Conservation (phyloP, 2,888 invertebrate species). For the Camponotus fellah region DNA sequence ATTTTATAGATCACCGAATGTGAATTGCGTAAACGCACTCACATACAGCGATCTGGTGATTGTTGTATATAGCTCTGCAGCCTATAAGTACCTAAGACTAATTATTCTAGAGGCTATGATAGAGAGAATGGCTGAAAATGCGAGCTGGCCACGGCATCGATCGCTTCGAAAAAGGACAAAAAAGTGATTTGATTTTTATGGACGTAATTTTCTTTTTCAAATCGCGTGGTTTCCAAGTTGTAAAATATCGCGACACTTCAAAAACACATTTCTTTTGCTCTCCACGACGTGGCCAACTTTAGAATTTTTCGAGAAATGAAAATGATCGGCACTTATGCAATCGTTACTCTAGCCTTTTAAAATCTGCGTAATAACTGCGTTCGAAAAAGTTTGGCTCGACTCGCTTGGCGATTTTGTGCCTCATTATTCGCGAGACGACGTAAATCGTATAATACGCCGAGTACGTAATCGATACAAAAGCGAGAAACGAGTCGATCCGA, state of each 20-base stretch:
- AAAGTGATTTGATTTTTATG: background rate
- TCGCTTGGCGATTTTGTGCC: constrained; percentile 11
- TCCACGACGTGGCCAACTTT: constrained; percentile 17
- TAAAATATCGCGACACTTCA: background rate
- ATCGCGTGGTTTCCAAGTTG: background rate
- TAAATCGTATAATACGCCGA: background rate
- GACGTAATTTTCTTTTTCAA: background rate
- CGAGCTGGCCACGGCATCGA: constrained; percentile 55
- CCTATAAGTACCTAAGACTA: constrained; percentile 71
- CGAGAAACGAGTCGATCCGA: constrained; percentile 37
- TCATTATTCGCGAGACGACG: background rate
- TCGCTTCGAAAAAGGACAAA: background rate
- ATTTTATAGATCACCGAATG: constrained; percentile 62
- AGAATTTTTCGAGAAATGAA: constrained; percentile 57
- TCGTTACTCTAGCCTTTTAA: constrained; percentile 60
- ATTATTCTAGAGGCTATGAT: constrained; percentile 71
- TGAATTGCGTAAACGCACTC: constrained; percentile 44
- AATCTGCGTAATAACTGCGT: constrained; percentile 60
- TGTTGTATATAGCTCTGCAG: constrained; percentile 57
- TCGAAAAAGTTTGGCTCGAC: constrained; percentile 51
- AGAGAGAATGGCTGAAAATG: constrained; percentile 64
- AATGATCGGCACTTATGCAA: constrained; percentile 66
- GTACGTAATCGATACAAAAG: background rate
- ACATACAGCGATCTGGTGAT: constrained; percentile 38
- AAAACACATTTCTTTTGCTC: background rate